A percentile compares a stretch with the other conserved stretches of the same genome.
phyloP scores from a whole-genome alignment of 1,140 invertebrate species.

The Drosophila subpulchrella region DNA sequence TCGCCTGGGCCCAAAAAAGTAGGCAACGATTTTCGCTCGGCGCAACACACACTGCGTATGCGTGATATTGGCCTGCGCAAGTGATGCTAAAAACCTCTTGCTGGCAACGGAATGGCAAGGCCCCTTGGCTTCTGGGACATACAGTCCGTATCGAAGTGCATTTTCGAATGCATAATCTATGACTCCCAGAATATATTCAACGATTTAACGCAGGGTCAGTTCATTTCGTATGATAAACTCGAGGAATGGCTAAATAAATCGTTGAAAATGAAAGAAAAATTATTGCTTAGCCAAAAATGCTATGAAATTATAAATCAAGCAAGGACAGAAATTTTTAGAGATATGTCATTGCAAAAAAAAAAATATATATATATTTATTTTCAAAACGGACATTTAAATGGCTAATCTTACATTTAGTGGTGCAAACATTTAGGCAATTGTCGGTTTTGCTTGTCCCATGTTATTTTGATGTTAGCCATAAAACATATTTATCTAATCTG shows the following conservation, averaged over 20 bases:
- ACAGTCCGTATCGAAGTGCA: slow-evolving; percentile 2
- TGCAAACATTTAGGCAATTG: background rate
- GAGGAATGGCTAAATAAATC: background rate
- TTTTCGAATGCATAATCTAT: background rate
- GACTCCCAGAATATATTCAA: background rate
- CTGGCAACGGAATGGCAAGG: background rate
- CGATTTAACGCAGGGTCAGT: background rate
- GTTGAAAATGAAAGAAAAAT: too few species aligned
- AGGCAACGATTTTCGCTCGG: slow-evolving; percentile 26
- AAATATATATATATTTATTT: too few species aligned
- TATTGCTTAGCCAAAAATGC: too few species aligned
- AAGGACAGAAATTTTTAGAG: too few species aligned
- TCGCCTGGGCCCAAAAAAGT: slow-evolving; percentile 26
- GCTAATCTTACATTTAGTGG: background rate
- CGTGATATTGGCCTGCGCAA: slow-evolving; percentile 7
- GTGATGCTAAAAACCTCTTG: background rate
- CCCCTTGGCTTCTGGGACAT: background rate
- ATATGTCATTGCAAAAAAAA: too few species aligned
- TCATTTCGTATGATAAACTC: background rate
- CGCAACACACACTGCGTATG: slow-evolving; percentile 18
- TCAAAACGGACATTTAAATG: too few species aligned
- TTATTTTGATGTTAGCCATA: background rate
- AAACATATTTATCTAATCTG: background rate
- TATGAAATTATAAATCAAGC: too few species aligned
- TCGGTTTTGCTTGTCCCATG: background rate